Evolutionary conservation across 2,888 invertebrate genomes (phyloP).

Genomic region (Drosophila borealis): DNA sequence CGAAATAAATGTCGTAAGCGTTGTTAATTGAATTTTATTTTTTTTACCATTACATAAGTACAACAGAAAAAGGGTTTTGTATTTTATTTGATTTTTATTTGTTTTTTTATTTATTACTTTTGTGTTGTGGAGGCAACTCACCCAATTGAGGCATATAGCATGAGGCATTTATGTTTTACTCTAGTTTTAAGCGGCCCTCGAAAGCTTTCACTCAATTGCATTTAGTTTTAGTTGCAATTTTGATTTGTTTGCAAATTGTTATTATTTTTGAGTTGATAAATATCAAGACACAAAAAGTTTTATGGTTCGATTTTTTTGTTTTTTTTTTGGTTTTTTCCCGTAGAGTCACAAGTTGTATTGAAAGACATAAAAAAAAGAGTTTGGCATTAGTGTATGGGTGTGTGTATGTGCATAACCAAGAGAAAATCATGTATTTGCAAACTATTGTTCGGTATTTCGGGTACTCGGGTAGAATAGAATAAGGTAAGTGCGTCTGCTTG

Average conservation of each 20-base stretch:
- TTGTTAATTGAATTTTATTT: slow-evolving; percentile 34
- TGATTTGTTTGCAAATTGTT: slow-evolving; percentile 23
- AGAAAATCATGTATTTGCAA: slow-evolving; percentile 34
- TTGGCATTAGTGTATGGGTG: slow-evolving; percentile 75
- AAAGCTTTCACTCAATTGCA: slow-evolving; percentile 78
- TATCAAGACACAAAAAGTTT: slow-evolving; percentile 64
- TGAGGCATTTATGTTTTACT: slow-evolving; percentile 68
- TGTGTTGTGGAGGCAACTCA: slow-evolving; percentile 68
- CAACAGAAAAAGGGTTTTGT: slow-evolving; percentile 49
- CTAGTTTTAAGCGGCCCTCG: slow-evolving; percentile 78
- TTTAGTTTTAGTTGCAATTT: slow-evolving; percentile 42
- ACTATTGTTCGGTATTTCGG: slow-evolving; percentile 1
- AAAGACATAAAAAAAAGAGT: slow-evolving; percentile 80
- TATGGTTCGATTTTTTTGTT: slow-evolving; percentile 49
- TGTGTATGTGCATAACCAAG: slow-evolving; percentile 45
- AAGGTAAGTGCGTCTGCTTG: slow-evolving; percentile 27
- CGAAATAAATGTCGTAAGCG: slow-evolving; percentile 48
- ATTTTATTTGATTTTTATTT: slow-evolving; percentile 13
- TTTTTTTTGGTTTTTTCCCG: slow-evolving; percentile 48
- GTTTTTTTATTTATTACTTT: slow-evolving; percentile 24
- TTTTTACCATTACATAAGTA: slow-evolving; percentile 54
- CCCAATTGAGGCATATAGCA: slow-evolving; percentile 75
- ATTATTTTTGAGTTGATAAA: slow-evolving; percentile 44
- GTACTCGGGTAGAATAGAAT: slow-evolving; percentile 11
- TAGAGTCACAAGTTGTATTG: slow-evolving; percentile 61